Base-by-base conservation (phyloP, 1,140 invertebrate species). In the Heliconius nattereri region DNA sequence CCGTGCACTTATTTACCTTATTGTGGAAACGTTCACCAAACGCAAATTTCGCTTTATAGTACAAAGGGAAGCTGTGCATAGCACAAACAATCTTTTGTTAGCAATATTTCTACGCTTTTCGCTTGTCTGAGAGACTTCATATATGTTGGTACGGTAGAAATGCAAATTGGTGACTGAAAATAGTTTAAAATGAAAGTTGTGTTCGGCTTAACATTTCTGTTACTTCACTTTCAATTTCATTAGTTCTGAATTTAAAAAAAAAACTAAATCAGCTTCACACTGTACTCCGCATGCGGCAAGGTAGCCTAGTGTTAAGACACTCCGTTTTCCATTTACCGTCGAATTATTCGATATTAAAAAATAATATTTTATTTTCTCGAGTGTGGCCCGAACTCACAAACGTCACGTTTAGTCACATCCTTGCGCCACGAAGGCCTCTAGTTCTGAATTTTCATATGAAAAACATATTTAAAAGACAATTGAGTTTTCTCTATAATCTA, bases 21-120 rank as follows among this genome's bases (percentile, higher is more conserved):
- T 29, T 49, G 23, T 9, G 13, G n/a, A 60, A 45, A 37, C 26
- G 37, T 23, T 70, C 7, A 70, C n/a, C n/a, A 71, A 40, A 76
- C 2, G 40, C 40, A 49, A 71, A 71, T 16, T 45, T 49, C 29
- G 75, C 37, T 45, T 26, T 70, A 71, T 45, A 49, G 75, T 70
- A 71, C 60, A 76, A 66, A 75, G 54, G 74, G 7, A 23, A 66
- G 1, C 9, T 40, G 19, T 35, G n/a, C 8, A 23, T 66, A 8
- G 26, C 54, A 40, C 32, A 75, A 66, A 26, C 35, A 66, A 6
- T 37, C 54, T 66, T 75, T 75, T 75, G 74, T 66, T 37, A 66
- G 52, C 54, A 52, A 54, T 60, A 75, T 75, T 75, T 60, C 73
- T 60, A 35, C 52, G 16, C 29, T 75, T 60, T 7, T 60, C 73